These are phyloP conservation scores for Myotis pilosus DNA, from an alignment of 2,797 vertebrate species.

Conservation along the genomic window DNA sequence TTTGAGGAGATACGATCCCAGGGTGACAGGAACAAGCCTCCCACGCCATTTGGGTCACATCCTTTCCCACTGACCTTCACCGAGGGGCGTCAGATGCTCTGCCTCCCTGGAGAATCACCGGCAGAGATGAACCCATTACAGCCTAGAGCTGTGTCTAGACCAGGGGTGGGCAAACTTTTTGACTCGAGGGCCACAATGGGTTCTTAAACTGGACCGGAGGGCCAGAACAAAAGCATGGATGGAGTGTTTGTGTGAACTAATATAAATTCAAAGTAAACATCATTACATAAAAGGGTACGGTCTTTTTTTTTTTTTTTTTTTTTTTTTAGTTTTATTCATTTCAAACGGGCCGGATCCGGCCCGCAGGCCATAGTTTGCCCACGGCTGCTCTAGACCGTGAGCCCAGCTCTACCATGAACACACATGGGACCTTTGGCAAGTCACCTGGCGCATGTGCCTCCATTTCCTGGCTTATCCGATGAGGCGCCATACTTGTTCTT, in stretches of 20 bases:
- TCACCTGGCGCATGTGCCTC: background rate
- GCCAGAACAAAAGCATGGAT: no score
- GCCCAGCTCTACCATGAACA: background rate
- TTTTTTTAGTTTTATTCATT: no score
- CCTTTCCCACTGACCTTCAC: slow-evolving; percentile 44
- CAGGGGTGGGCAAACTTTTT: no score
- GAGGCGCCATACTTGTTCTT: background rate
- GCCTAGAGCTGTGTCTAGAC: background rate
- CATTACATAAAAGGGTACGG: no score
- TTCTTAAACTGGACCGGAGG: no score
- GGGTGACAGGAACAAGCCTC: slow-evolving; percentile 40
- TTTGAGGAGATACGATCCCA: background rate
- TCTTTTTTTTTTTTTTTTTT: no score
- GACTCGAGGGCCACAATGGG: no score
- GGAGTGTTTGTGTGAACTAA: no score
- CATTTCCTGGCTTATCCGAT: background rate
- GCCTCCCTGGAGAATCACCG: background rate
- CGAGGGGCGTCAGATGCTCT: background rate
- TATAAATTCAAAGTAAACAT: no score
- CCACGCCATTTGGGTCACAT: slow-evolving; percentile 45
- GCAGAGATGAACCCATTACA: background rate
- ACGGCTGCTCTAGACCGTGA: background rate
- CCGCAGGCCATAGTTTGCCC: no score
- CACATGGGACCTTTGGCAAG: background rate
- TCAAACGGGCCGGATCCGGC: no score